Evolutionary conservation across 92 coral and sea anemone genomes (phyloP).

Genomic region (Porites evermanni): DNA sequence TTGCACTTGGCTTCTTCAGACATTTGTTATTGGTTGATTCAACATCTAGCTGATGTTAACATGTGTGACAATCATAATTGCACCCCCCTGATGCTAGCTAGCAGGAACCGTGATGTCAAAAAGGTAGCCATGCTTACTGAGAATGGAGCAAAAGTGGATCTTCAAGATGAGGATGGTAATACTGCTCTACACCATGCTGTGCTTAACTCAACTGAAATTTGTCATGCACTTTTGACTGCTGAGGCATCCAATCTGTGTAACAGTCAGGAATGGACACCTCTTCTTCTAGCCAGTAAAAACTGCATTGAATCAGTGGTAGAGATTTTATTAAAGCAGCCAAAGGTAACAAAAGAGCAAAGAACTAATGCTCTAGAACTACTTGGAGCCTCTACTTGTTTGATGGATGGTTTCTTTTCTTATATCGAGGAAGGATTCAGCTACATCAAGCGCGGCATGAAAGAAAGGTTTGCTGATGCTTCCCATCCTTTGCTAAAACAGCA

Average conservation of each 20-base stretch:
- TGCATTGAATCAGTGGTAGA: conserved; percentile 70
- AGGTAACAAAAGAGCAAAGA: conserved; percentile 41
- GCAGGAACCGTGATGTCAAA: conserved; percentile 63
- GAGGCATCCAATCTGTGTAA: conserved; percentile 38
- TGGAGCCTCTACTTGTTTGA: no score
- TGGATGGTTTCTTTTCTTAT: not conserved
- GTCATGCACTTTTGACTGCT: conserved; percentile 40
- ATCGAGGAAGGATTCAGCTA: conserved; percentile 23
- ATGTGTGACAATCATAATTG: conserved; percentile 65
- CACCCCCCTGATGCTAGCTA: conserved; percentile 79
- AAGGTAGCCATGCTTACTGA: conserved; percentile 66
- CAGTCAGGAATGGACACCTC: conserved; percentile 63
- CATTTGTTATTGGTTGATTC: not conserved
- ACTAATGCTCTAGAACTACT: conserved; percentile 50
- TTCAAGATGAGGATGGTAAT: conserved; percentile 72
- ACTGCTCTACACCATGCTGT: conserved; percentile 72
- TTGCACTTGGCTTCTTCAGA: not conserved
- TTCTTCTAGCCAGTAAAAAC: conserved; percentile 71
- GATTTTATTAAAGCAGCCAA: conserved; percentile 39
- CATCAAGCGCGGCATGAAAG: conserved; percentile 62
- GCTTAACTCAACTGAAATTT: no score
- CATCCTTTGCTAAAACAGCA: conserved; percentile 31
- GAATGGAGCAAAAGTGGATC: conserved; percentile 64
- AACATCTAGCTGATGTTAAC: conserved; percentile 52
- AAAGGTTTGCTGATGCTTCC: conserved; percentile 32